Conservation (phyloP, 2,113 vertebrate genomes). For the pig (Sus scrofa) region T2T-Sscrofa CM000827.6:109173001-109173500, state of each 20-base stretch:
- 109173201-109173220: neutral
- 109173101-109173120: constrained; percentile 9
- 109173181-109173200: neutral
- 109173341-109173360: neutral
- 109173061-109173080: constrained; percentile 77
- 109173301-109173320: neutral
- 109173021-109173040: neutral
- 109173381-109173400: neutral
- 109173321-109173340: neutral
- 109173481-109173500: neutral
- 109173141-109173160: neutral
- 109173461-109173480: neutral
- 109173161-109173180: neutral
- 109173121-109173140: constrained; percentile 39
- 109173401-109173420: neutral
- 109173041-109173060: constrained; percentile 39
- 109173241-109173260: too few relatives aligned
- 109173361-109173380: neutral
- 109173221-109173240: neutral
- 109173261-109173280: accelerated
- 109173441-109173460: accelerated
- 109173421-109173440: neutral
- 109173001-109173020: constrained; percentile 60
- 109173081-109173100: constrained; percentile 22
- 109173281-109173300: neutral